Evolutionary conservation across 1,140 invertebrate genomes (phyloP), one percentile per base, ranked within the genome.

Genomic region (Drosophila nikananu): DNA sequence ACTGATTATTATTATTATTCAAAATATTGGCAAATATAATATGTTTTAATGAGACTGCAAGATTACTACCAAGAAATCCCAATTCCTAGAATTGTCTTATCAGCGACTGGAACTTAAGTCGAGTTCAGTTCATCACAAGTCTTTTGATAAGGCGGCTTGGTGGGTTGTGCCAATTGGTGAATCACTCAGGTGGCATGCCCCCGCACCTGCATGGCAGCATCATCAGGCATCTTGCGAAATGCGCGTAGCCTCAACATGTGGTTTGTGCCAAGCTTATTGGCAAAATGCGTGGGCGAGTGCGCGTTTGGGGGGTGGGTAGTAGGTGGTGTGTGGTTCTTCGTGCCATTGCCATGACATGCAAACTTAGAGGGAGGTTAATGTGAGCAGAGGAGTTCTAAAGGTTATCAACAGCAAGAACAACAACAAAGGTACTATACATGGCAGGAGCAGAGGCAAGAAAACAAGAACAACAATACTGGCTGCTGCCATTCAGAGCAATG

Each of bases 241-340:
- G 84, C 84, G 86, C 84, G 84, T 87, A 62, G 81, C 84, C 74
- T 84, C 84, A 87, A 87, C 84, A 87, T 87, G 84, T 87, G 84
- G 84, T 87, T 87, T 84, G 66, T 63, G 55, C 44, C 60, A 39
- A 63, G 55, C 68, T 72, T 73, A 75, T 64, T 80, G 71, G 23
- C 62, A 55, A 57, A 57, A 65, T 76, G 70, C 75, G 75, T 86
- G 66, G 70, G 78, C 64, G 64, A 42, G 25, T 72, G 46, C 49
- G 57, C 51, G 32, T 39, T 51, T 39, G 49, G 42, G 46, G 60
- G 52, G 63, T 48, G 61, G 41, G 27, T 52, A 44, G 37, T 51
- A 17, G 27, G 12, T 19, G 27, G 44, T 46, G 48, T 49, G 23
- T 23, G 30, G 23, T 35, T 52, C 51, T 41, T 21, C 42, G 62